These are phyloP conservation scores for Drosophila micromelanica DNA, from an alignment of 1,140 invertebrate genomes.

Conservation along the genomic window DNA sequence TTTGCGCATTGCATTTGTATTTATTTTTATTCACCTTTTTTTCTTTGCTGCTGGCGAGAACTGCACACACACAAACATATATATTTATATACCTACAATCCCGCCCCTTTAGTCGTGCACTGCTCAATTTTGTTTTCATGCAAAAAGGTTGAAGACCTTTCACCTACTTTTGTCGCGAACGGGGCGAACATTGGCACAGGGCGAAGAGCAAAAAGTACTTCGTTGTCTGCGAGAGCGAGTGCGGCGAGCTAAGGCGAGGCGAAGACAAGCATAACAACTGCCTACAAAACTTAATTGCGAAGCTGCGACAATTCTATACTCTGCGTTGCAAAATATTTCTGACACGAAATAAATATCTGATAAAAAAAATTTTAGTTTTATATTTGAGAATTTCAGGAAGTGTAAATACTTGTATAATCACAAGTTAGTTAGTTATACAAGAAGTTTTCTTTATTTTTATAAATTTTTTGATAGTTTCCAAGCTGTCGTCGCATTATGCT, in stretches of 20 bases:
- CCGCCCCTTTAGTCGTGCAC: slow-evolving; percentile 33
- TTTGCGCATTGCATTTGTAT: slow-evolving; percentile 51
- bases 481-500: background rate
- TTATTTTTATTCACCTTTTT: slow-evolving; percentile 42
- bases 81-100: background rate
- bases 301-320: slow-evolving; percentile 11
- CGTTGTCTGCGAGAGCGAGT: slow-evolving; percentile 8
- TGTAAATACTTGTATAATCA: no score
- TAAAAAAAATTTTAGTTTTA: background rate
- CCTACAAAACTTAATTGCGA: background rate
- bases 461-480: no score
- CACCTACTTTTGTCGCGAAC: slow-evolving; percentile 72
- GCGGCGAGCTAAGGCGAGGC: slow-evolving; percentile 18
- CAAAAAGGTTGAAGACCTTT: slow-evolving; percentile 82
- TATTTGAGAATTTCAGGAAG: no score
- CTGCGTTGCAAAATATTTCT: background rate
- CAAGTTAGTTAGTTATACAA: no score
- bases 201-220: slow-evolving; percentile 36
- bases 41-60: slow-evolving; percentile 18
- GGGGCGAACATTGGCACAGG: slow-evolving; percentile 23
- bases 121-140: slow-evolving; percentile 79
- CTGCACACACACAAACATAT: slow-evolving; percentile 2
- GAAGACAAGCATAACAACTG: slow-evolving; percentile 21
- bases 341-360: background rate
- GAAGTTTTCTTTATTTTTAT: no score